Conservation (phyloP, 2,888 invertebrate genomes). For the Eilema caniola region DNA sequence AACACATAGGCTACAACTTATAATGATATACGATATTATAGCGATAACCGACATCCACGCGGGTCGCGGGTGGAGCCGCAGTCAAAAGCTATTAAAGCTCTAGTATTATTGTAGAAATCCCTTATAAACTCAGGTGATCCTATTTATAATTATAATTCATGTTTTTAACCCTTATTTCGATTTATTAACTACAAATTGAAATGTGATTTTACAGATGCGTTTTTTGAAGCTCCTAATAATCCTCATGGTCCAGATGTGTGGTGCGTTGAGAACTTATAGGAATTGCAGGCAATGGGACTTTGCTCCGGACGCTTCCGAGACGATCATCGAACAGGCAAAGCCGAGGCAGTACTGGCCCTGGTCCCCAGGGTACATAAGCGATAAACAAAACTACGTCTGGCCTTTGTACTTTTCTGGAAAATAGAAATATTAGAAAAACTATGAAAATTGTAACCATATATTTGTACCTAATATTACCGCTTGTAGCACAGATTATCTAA, state of each 20-base stretch:
- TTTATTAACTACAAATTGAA: not conserved
- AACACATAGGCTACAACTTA: no score
- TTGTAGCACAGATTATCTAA: no score
- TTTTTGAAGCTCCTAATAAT: not conserved
- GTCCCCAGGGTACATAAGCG: conserved; percentile 65
- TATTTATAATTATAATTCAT: no score
- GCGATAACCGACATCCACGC: no score
- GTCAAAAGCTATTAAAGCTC: no score
- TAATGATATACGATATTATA: no score
- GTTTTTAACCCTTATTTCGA: no score
- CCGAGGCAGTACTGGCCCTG: conserved; percentile 66
- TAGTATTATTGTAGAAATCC: not conserved
- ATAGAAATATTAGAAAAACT: not conserved
- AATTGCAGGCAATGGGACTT: not conserved
- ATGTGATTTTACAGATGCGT: conserved; percentile 1
- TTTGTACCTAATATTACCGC: no score
- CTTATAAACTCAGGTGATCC: not conserved
- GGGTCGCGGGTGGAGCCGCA: no score
- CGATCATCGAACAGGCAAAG: not conserved
- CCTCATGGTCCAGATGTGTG: conserved; percentile 1
- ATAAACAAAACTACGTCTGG: conserved; percentile 52
- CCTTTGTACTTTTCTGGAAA: conserved; percentile 62
- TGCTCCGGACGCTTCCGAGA: not conserved
- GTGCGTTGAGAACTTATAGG: not conserved
- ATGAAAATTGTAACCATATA: no score